A percentile compares a stretch with the other conserved stretches of the same genome.
Evolutionary conservation across 2,797 vertebrate genomes (phyloP).

Genomic region (Syndactyla subalaris): DNA sequence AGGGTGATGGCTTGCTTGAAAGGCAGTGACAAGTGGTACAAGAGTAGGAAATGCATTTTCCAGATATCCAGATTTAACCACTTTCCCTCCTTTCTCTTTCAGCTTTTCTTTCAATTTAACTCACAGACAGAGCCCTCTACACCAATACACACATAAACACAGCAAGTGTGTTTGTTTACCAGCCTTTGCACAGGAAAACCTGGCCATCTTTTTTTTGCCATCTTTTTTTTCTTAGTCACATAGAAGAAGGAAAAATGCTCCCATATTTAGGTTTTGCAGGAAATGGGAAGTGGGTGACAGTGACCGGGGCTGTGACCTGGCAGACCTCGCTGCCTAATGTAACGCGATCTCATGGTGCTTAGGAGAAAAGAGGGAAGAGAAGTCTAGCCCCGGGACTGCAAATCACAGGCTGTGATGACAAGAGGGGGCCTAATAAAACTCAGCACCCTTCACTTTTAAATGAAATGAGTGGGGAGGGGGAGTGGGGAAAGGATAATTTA

Average conservation of each 20-base stretch:
- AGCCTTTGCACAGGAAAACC: background rate
- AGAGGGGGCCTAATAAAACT: slow-evolving; percentile 65
- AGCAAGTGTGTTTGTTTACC: background rate
- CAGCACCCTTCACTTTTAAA: slow-evolving; percentile 61
- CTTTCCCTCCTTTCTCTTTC: background rate
- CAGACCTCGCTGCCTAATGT: slow-evolving; percentile 58
- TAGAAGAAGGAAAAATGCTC: slow-evolving; percentile 3
- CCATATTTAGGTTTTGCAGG: slow-evolving; percentile 24
- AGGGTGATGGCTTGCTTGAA: slow-evolving; percentile 36
- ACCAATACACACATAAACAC: background rate
- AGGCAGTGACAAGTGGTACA: slow-evolving; percentile 52
- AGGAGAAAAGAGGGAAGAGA: slow-evolving; percentile 45
- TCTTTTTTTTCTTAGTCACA: background rate
- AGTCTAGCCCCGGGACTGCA: slow-evolving; percentile 66
- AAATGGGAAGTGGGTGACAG: slow-evolving; percentile 68
- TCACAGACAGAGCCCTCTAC: background rate
- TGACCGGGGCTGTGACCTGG: slow-evolving; percentile 55
- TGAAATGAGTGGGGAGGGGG: slow-evolving; percentile 18
- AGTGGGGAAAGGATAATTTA: slow-evolving; percentile 65
- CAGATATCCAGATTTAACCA: slow-evolving; percentile 36
- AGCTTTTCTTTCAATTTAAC: background rate
- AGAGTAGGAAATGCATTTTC: slow-evolving; percentile 66
- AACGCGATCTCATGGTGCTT: slow-evolving; percentile 6
- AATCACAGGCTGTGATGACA: slow-evolving; percentile 76
- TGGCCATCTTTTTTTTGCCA: background rate